Evolutionary conservation across 1,140 invertebrate species (phyloP), one percentile per base, ranked within the genome.

Genomic region (Paraescarpia echinospica): DNA sequence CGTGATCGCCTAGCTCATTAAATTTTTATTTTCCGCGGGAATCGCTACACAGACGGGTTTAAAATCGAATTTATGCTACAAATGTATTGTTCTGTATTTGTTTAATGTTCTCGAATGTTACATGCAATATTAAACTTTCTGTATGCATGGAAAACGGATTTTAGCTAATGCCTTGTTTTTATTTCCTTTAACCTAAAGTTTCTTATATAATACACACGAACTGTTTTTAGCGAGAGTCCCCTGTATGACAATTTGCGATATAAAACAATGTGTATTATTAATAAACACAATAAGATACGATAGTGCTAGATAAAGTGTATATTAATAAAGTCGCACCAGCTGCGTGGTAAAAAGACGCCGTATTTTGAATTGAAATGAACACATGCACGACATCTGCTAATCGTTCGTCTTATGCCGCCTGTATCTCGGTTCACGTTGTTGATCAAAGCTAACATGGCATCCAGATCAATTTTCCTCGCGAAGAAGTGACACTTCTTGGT

Each of bases 311-410:
- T 41, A 41, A 77, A 77, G 59, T 31, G 41, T 41, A 41, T 41
- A 41, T 41, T 41, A 77, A 77, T 31, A 77, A 77, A 18, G 59
- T 51, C 59, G 2, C 2, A 18, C 8, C 59, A 77, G 59, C 59
- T 77, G 59, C 59, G 59, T 31, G 0, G 18, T 77, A 77, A 77
- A 77, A 77, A 77, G 41, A 77, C 59, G 59, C 27, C 59, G 59
- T 77, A 77, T 77, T 77, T 77, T 77, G 59, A 77, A 77, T 77
- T 77, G 59, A 77, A 77, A 77, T 77, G 22, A 77, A 77, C 59
- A 77, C 59, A 27, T 77, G 59, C 18, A 27, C 27, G 59, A 27
- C 59, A 77, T 77, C 59, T 77, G 59, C 27, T 77, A 77, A 77
- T 77, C 59, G 59, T 77, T 18, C 59, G 59, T 77, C 59, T 77